Evolutionary conservation across 1,140 invertebrate genomes (phyloP).

Genomic region (Apis cerana): DNA sequence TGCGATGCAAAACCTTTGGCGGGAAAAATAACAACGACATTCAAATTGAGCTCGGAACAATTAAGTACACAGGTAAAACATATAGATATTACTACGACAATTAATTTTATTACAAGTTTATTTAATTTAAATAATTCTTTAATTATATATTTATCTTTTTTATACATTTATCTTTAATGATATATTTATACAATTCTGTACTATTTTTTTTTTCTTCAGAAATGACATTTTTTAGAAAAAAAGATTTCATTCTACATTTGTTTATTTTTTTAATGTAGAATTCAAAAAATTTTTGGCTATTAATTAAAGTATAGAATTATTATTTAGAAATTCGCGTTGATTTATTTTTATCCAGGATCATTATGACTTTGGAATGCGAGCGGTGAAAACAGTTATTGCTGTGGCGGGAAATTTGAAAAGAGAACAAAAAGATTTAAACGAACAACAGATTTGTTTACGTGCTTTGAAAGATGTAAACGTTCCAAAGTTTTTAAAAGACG

Average conservation of each 20-base stretch:
- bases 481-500: slow-evolving; percentile 87
- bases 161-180: no score
- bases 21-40: slow-evolving; percentile 87
- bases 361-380: slow-evolving; percentile 83
- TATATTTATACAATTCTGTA: no score
- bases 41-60: slow-evolving; percentile 87
- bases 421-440: slow-evolving; percentile 84
- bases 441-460: slow-evolving; percentile 82
- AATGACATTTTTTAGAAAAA: no score
- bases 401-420: slow-evolving; percentile 87
- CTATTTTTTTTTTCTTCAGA: no score
- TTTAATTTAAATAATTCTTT: no score
- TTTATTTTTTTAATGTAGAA: no score
- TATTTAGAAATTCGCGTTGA: not conserved
- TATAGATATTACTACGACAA: not conserved
- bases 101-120: no score
- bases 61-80: slow-evolving; percentile 82
- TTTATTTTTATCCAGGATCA: slow-evolving; percentile 76
- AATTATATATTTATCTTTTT: no score
- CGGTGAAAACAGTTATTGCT: slow-evolving; percentile 85
- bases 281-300: no score
- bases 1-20: slow-evolving; percentile 84
- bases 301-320: no score
- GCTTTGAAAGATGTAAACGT: slow-evolving; percentile 88
- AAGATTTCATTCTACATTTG: no score